A percentile compares a stretch with the other conserved stretches of the same genome.
These are phyloP conservation scores for Drosophila grimshawi DNA, from an alignment of 1,140 invertebrate genomes.

Conservation along the genomic window DNA sequence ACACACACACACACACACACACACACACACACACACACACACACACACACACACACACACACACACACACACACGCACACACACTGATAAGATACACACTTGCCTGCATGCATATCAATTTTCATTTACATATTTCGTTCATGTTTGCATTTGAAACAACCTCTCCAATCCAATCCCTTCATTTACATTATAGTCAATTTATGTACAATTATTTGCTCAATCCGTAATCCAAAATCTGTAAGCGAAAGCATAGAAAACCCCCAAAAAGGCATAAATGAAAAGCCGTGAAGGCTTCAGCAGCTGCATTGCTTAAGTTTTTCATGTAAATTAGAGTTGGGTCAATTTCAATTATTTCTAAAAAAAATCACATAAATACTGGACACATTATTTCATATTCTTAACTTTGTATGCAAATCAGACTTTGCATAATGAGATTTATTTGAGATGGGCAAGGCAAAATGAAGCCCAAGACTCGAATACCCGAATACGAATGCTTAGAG, in stretches of 20 bases:
- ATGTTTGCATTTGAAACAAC: slow-evolving; percentile 46
- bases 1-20: not conserved
- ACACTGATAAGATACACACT: not conserved
- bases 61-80: slow-evolving; percentile 2
- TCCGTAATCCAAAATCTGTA: slow-evolving; percentile 12
- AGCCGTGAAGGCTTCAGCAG: not conserved
- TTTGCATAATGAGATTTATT: too few relatives aligned
- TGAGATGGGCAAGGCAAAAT: too few relatives aligned
- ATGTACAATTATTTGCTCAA: slow-evolving; percentile 52
- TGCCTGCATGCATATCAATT: slow-evolving; percentile 57
- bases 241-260: slow-evolving; percentile 1
- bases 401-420: too few relatives aligned
- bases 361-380: not conserved
- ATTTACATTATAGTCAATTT: slow-evolving; percentile 61
- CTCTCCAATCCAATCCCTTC: slow-evolving; percentile 10
- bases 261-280: slow-evolving; percentile 2
- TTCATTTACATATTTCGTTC: slow-evolving; percentile 47
- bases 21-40: not conserved
- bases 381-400: not conserved
- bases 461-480: too few relatives aligned
- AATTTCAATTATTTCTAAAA: not conserved
- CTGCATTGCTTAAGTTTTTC: slow-evolving; percentile 16
- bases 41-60: slow-evolving; percentile 1
- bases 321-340: not conserved
- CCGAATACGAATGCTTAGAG: not conserved